Evolutionary conservation across 2,888 invertebrate genomes (phyloP).

Genomic region (Helicoverpa assulta): DNA sequence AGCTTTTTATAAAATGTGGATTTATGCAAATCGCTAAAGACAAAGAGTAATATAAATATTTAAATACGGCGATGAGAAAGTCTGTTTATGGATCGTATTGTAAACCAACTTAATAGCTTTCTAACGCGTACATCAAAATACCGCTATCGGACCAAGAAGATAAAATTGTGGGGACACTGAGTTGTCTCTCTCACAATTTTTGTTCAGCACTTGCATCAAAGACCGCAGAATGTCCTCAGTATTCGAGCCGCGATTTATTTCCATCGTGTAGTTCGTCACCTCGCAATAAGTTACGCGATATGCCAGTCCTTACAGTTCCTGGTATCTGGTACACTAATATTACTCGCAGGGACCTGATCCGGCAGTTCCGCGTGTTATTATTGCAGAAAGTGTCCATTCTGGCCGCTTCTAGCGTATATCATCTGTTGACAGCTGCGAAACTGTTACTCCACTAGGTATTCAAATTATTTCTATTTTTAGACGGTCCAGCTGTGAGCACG

Average conservation of each 20-base stretch:
- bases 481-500: conserved; percentile 43
- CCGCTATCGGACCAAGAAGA: neutral
- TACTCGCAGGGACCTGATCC: conserved; percentile 30
- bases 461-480: conserved; percentile 53
- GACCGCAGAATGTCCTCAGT: neutral
- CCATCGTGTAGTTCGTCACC: conserved; percentile 13
- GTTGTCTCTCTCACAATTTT: neutral
- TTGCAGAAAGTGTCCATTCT: conserved; percentile 53
- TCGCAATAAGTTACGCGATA: conserved; percentile 13
- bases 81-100: too few relatives aligned
- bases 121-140: neutral
- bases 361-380: conserved; percentile 40
- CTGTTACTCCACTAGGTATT: conserved; percentile 39
- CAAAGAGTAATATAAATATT: neutral
- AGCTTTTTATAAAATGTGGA: conserved; percentile 15
- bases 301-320: conserved; percentile 33
- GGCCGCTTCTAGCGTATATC: conserved; percentile 23
- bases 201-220: neutral
- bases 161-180: neutral
- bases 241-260: conserved; percentile 5
- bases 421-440: conserved; percentile 42
- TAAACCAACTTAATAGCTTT: neutral
- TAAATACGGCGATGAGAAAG: neutral
- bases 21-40: neutral
- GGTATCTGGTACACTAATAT: conserved; percentile 4